These are phyloP conservation scores for Oligia fasciuncula DNA, from an alignment of 2,888 invertebrate species.

Conservation along the genomic window DNA sequence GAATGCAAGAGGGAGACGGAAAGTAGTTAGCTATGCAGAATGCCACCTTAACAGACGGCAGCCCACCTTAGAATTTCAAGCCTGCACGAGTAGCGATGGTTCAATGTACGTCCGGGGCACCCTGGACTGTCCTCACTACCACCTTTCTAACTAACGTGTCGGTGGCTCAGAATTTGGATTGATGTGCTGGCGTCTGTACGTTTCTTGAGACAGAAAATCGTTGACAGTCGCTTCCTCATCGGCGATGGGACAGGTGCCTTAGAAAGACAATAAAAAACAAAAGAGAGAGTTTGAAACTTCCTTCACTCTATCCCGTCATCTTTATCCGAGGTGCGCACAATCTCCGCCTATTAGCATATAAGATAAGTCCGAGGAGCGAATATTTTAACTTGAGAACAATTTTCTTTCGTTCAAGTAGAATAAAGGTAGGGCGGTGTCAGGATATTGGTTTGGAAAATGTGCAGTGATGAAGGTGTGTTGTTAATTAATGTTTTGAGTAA, in stretches of 20 bases:
- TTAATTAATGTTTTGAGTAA: neutral
- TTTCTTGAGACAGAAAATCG: neutral
- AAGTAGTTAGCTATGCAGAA: neutral
- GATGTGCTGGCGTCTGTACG: no score
- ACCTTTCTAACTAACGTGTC: no score
- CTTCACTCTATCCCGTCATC: constrained; percentile 26
- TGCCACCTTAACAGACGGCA: neutral
- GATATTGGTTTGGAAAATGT: constrained; percentile 22
- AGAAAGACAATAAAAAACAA: constrained; percentile 37
- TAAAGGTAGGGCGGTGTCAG: constrained; percentile 2
- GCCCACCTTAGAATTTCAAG: neutral
- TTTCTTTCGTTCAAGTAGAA: constrained; percentile 39
- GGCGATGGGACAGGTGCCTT: neutral
- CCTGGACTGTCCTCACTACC: no score
- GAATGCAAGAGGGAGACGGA: neutral
- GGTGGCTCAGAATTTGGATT: no score
- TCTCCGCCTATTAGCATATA: constrained; percentile 60
- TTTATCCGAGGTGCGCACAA: constrained; percentile 53
- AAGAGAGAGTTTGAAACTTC: constrained; percentile 32
- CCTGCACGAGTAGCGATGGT: neutral
- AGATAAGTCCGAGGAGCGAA: constrained; percentile 51
- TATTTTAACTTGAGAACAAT: constrained; percentile 45
- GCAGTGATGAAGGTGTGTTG: neutral
- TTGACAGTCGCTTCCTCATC: neutral
- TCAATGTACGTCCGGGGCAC: neutral